phyloP scores from a whole-genome alignment of 1,140 invertebrate species.

The Popillia japonica region DNA sequence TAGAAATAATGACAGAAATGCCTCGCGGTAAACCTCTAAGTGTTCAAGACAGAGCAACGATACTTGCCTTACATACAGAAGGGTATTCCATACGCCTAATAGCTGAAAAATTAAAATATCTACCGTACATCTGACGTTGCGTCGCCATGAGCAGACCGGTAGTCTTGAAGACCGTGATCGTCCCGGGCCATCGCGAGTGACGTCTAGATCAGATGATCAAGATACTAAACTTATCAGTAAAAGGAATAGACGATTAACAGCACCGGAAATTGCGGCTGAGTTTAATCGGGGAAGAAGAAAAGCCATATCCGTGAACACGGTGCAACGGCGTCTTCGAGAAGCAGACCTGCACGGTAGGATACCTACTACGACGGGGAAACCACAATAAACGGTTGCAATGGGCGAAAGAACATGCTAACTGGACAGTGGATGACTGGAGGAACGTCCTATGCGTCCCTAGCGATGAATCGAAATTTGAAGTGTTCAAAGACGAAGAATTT shows the following conservation, averaged over 20 bases:
- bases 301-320: background rate
- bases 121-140: conserved; percentile 2
- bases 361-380: background rate
- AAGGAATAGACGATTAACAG: conserved; percentile 1
- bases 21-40: conserved; percentile 9
- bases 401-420: background rate
- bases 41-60: too few species aligned
- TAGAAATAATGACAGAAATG: background rate
- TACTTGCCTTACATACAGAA: too few species aligned
- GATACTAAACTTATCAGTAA: background rate
- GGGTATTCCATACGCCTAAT: background rate
- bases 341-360: background rate
- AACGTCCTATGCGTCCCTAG: background rate
- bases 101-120: conserved; percentile 16
- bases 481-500: background rate
- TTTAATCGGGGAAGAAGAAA: background rate
- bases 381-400: background rate
- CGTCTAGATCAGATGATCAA: background rate
- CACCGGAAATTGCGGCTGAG: too few species aligned
- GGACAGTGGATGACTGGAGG: background rate
- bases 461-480: background rate
- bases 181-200: background rate
- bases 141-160: background rate
- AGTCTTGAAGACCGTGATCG: background rate
- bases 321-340: conserved; percentile 1